Base-by-base conservation (phyloP, 2,888 invertebrate species). In the Oligia fasciuncula region DNA sequence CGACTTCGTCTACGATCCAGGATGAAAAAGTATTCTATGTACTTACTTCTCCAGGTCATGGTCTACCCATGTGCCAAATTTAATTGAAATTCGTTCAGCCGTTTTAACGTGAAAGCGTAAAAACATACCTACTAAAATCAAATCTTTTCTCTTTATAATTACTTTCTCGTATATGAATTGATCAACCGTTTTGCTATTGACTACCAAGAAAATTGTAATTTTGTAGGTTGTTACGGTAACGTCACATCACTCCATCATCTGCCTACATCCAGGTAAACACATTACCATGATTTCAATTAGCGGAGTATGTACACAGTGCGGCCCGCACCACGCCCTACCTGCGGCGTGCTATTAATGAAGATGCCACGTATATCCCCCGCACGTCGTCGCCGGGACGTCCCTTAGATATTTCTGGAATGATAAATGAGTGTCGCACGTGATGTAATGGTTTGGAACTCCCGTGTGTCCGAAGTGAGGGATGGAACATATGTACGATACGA, bases 401-500 rank as follows among this genome's bases (percentile, higher is more conserved):
- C 91, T 91, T 84, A 89, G 91, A 93, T 93, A 92, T 93, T 92
- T 93, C 91, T 91, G 86, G 92, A 92, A 94, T 94, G 94, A 94
- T 94, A 93, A 94, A 94, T 94, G 94, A 92, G 91, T 89, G 88
- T 88, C 81, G 89, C 86, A 93, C 93, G 94, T 94, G 93, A 93
- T 89, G 92, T 92, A 92, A 93, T 87, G 92, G 88, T 84, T 85
- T 83, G 83, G 82, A 84, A 90, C 89, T 92, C 91, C 91, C 91
- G 68, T 79, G 89, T 90, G 92, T 91, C 91, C 89, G 83, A 85
- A 76, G 84, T 84, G 89, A 88, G 85, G 84, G 86, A 84, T 84
- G 81, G 73, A 80, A 84, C 80, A 89, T 84, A 81, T 87, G 89
- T 89, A 81, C 73, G 62, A 80, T 29, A 29, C 87, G 60, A 87